Evolutionary conservation across 2,797 vertebrate species (phyloP), one percentile per base, ranked within the genome.

Genomic region (Pangasius mekongensis): DNA sequence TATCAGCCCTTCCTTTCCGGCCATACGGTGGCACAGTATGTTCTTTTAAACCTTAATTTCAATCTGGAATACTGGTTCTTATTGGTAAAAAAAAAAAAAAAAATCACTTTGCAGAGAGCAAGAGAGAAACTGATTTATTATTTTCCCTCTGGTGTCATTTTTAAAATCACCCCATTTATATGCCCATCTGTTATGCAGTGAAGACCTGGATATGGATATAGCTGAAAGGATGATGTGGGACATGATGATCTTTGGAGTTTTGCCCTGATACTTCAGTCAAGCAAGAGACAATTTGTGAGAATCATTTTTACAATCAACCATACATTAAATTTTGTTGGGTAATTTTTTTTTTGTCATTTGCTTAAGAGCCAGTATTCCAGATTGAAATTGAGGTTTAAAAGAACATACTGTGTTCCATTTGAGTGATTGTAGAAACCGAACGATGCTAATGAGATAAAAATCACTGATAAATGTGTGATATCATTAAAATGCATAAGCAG

Each of bases 101-200:
- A 60, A 83, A 64, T 27, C 56, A 36, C 78, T 30, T 33, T 78
- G 27, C 77, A 58, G 3, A 11, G 30, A 36, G n/a, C n/a, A 54
- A 82, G 24, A 85, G 18, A 87, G 60, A 81, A 69, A n/a, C 54
- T 8, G 60, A 85, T 89, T 85, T 73, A 56, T 18, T 54, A 58
- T 87, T 77, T 82, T 82, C 22, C 30, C 20, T 85, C 73, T 84
- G 52, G n/a, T 69, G 56, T 87, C 24, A 83, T 84, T 47, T 88
- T 89, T 77, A 76, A 81, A 73, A 80, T 87, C 91, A 73, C 83
- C n/a, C 20, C 82, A n/a, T 91, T 86, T 62, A 71, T 85, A 69
- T 56, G 74, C 8, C 49, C 62, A 74, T 76, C 78, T 89, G 83
- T 87, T 85, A 86, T 86, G 39, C 64, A 78, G 77, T 47, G 66